A percentile compares a stretch with the other conserved stretches of the same genome.
phyloP scores from a whole-genome alignment of 2,113 vertebrate species.

The Pongo pygmaeus region DNA sequence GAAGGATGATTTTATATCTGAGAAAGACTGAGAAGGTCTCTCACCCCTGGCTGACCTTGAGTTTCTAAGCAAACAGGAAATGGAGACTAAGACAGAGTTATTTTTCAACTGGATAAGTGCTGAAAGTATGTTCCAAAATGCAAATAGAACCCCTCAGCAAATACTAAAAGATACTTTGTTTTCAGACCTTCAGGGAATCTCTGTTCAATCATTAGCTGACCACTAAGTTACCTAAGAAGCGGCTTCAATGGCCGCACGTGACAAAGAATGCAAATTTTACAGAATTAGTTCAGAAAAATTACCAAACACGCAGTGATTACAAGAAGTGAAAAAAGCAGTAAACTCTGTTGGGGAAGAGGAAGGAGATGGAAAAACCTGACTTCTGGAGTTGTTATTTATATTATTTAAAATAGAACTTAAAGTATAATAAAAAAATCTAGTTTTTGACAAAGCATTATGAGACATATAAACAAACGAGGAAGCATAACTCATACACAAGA shows the following conservation, averaged over 20 bases:
- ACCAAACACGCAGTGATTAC: background rate
- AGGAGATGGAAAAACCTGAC: background rate
- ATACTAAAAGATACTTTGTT: background rate
- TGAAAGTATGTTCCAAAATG: background rate
- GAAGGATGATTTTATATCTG: background rate
- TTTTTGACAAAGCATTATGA: background rate
- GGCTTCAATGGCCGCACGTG: background rate
- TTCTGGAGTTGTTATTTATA: background rate
- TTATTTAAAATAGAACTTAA: background rate
- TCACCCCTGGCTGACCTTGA: background rate
- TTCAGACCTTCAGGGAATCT: background rate
- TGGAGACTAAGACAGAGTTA: background rate
- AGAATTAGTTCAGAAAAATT: background rate
- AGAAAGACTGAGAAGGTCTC: background rate
- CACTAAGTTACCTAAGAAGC: background rate
- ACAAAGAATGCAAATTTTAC: background rate
- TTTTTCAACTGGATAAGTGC: background rate
- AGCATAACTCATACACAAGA: background rate
- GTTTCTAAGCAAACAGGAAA: background rate
- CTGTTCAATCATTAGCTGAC: background rate
- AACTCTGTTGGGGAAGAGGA: background rate
- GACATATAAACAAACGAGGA: background rate
- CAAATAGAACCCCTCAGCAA: background rate
- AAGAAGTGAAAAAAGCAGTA: background rate
- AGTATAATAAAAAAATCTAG: background rate